Evolutionary conservation across 1,140 invertebrate genomes (phyloP).

Genomic region (Drosophila fuyamai): DNA sequence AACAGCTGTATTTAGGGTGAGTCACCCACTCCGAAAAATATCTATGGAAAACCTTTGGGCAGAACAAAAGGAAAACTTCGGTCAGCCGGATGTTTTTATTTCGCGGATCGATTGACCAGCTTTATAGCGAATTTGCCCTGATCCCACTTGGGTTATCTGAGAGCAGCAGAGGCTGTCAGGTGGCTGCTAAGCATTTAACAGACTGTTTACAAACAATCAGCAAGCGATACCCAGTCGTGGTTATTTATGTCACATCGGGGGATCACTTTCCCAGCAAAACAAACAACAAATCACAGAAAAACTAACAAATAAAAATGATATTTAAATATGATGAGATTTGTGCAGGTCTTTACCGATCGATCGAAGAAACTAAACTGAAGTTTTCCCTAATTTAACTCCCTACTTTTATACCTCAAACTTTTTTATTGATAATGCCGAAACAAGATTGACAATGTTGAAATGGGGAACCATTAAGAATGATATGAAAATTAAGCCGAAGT

Average conservation of each 20-base stretch:
- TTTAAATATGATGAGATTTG: background rate
- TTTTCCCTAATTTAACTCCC: background rate
- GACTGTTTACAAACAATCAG: constrained; percentile 47
- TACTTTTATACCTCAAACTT: constrained; percentile 21
- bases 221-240: constrained; percentile 3
- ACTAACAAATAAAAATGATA: constrained; percentile 3
- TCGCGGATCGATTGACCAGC: constrained; percentile 13
- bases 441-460: background rate
- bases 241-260: background rate
- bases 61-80: background rate
- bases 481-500: constrained; percentile 54
- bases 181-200: background rate
- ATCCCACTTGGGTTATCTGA: constrained; percentile 38
- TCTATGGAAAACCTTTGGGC: background rate
- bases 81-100: constrained; percentile 4
- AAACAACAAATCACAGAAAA: constrained; percentile 3
- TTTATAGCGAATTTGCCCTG: constrained; percentile 14
- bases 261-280: constrained; percentile 12
- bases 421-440: constrained; percentile 25
- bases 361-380: constrained; percentile 18
- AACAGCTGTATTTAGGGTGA: constrained; percentile 19
- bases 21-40: constrained; percentile 12
- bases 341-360: constrained; percentile 12
- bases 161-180: constrained; percentile 21
- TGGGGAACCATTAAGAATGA: constrained; percentile 11